Conservation (phyloP, 2,888 invertebrate species). For the Leptarthrus brevirostris region DNA sequence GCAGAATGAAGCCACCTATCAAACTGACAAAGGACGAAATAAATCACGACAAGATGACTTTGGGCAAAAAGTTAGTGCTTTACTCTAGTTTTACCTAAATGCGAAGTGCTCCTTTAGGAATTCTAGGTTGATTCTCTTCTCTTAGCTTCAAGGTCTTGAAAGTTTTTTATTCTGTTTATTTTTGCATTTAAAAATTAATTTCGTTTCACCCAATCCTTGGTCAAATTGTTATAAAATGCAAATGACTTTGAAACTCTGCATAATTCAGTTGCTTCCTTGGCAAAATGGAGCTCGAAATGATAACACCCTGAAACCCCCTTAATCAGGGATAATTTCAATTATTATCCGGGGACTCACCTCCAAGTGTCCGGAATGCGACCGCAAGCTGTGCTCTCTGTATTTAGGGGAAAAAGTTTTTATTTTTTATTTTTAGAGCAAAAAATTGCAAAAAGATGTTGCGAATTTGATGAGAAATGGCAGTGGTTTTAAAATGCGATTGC, state of each 20-base stretch:
- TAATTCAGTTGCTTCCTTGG: too few species aligned
- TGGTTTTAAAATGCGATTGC: not conserved
- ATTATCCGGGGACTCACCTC: not conserved
- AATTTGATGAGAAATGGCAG: not conserved
- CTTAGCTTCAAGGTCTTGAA: too few species aligned
- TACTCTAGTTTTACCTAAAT: not conserved
- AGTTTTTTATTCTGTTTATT: not conserved
- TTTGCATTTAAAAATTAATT: not conserved
- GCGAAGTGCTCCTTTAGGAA: not conserved
- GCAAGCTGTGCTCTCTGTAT: not conserved
- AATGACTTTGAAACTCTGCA: not conserved
- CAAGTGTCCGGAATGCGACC: not conserved
- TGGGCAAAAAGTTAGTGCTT: not conserved
- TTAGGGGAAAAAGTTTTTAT: not conserved
- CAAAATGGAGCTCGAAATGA: too few species aligned
- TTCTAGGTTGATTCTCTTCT: not conserved
- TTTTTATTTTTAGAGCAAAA: not conserved
- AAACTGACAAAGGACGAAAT: conserved; percentile 5
- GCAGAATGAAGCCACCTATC: not conserved
- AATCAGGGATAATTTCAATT: not conserved
- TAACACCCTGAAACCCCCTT: too few species aligned
- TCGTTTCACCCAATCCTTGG: not conserved
- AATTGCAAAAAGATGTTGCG: not conserved
- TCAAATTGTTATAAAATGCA: not conserved
- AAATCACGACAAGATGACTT: not conserved